These are phyloP conservation scores for Eilema sororculum DNA, from an alignment of 2,888 invertebrate species.

Conservation along the genomic window DNA sequence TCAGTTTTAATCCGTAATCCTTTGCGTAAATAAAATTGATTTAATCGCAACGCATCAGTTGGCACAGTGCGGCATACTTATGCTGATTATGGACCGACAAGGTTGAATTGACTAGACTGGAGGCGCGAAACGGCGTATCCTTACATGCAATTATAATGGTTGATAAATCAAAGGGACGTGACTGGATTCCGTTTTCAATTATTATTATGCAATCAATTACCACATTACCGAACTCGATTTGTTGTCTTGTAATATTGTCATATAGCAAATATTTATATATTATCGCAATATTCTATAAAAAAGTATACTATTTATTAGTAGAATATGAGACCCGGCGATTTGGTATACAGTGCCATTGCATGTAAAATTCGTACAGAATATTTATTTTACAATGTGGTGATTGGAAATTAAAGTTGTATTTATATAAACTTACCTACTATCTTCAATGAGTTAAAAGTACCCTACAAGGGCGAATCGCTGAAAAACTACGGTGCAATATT, in stretches of 20 bases:
- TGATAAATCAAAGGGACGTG: background rate
- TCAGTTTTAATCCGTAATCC: background rate
- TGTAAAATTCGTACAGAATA: background rate
- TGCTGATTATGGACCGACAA: background rate
- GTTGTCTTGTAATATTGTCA: background rate
- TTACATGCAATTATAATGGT: background rate
- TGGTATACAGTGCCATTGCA: background rate
- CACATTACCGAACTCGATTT: background rate
- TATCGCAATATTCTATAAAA: too few species aligned
- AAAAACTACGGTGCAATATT: slow-evolving; percentile 58
- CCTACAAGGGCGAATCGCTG: slow-evolving; percentile 28
- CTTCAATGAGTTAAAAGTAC: background rate
- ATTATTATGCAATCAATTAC: background rate
- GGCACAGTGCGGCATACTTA: background rate
- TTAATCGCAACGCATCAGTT: background rate
- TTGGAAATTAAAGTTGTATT: background rate
- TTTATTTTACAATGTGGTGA: background rate
- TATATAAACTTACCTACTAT: background rate
- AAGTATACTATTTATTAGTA: too few species aligned
- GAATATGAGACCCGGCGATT: too few species aligned
- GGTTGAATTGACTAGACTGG: background rate
- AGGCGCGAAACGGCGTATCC: background rate
- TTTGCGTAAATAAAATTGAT: background rate
- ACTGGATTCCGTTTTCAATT: background rate
- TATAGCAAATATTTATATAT: too few species aligned